A percentile compares a stretch with the other conserved stretches of the same genome.
Evolutionary conservation across 2,888 invertebrate species (phyloP).

Genomic region (Sminthurides aquaticus): DNA sequence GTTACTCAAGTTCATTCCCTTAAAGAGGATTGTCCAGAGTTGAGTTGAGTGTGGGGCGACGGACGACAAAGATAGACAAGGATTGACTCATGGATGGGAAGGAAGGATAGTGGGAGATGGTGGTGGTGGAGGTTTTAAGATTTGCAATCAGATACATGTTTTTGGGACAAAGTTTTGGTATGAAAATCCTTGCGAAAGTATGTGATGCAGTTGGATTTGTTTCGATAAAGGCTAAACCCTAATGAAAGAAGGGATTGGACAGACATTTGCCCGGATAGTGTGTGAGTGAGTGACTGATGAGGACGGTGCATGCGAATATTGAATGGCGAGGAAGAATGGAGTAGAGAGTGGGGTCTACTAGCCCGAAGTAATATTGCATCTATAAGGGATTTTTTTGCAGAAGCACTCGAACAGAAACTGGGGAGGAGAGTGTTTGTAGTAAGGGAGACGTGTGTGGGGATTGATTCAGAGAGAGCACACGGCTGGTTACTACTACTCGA

Average conservation of each 20-base stretch:
- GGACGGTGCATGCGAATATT: neutral
- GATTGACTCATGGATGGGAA: no score
- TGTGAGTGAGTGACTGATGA: neutral
- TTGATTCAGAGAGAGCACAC: slow-evolving; percentile 1
- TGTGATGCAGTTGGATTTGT: no score
- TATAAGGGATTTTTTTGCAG: neutral
- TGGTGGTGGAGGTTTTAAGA: no score
- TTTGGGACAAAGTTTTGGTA: no score
- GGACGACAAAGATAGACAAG: no score
- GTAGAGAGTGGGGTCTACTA: neutral
- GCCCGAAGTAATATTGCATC: neutral
- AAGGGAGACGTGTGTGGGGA: neutral
- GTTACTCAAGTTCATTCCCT: no score
- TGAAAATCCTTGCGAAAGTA: no score
- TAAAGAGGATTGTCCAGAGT: no score
- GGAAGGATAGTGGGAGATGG: no score
- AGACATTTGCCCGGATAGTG: neutral
- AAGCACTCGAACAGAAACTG: neutral
- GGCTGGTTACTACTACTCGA: neutral
- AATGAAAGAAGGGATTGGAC: neutral
- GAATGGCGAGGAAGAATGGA: neutral
- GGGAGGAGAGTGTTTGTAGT: neutral
- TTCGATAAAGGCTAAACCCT: no score
- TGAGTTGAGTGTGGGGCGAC: no score
- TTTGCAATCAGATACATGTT: no score